Percentiles rank a stretch among this genome's conserved stretches.
phyloP scores from a whole-genome alignment of 2,113 vertebrate genomes.

The Equus quagga region DNA sequence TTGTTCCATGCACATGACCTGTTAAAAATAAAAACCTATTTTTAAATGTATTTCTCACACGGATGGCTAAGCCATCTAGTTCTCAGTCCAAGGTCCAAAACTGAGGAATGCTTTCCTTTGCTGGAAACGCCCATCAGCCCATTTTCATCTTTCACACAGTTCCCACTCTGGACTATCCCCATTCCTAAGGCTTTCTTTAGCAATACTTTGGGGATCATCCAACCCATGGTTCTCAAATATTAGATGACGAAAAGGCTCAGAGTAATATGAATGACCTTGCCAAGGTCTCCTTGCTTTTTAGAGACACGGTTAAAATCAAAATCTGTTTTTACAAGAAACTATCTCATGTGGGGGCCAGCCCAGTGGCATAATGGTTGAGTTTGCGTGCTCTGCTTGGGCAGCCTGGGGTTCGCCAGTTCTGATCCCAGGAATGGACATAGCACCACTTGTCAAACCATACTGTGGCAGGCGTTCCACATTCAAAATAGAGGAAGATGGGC shows the following conservation, averaged over 20 bases:
- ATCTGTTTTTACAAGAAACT: neutral
- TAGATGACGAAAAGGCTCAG: neutral
- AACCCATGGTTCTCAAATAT: neutral
- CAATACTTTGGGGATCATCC: neutral
- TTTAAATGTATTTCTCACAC: neutral
- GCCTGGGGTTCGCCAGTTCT: no score
- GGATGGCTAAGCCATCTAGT: neutral
- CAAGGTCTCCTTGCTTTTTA: neutral
- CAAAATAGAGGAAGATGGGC: no score
- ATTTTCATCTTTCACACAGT: neutral
- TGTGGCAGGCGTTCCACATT: no score
- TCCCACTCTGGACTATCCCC: neutral
- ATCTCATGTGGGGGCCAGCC: no score
- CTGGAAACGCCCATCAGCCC: neutral
- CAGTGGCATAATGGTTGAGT: no score
- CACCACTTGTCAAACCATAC: no score
- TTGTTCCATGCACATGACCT: neutral
- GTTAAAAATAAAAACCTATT: neutral
- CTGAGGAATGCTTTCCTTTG: neutral
- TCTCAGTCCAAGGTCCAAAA: neutral
- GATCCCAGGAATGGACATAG: no score
- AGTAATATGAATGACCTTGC: neutral
- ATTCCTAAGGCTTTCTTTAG: neutral
- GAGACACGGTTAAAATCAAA: neutral
- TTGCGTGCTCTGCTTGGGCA: no score